Conservation (phyloP, 2,888 invertebrate species). For the Stomorhina lunata region DNA sequence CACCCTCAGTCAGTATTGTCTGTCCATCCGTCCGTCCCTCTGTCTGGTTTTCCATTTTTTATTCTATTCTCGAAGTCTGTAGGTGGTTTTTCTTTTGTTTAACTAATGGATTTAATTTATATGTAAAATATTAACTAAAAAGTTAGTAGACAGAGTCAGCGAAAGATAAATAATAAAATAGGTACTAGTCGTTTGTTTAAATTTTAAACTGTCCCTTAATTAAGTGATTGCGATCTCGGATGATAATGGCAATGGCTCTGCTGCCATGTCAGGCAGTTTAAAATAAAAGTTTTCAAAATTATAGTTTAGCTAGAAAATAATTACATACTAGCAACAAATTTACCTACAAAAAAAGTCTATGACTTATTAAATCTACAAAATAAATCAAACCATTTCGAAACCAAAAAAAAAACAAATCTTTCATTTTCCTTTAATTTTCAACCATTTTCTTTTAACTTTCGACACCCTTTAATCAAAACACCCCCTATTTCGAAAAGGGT, state of each 20-base stretch:
- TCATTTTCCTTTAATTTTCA: constrained; percentile 14
- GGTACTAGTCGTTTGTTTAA: constrained; percentile 34
- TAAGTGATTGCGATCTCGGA: constrained; percentile 26
- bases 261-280: too few relatives aligned
- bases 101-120: constrained; percentile 19
- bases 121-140: constrained; percentile 19
- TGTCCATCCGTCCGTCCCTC: neutral
- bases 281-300: too few relatives aligned
- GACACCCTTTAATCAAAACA: neutral
- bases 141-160: too few relatives aligned
- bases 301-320: too few relatives aligned
- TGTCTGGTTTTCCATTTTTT: neutral
- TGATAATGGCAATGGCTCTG: neutral
- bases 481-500: constrained; percentile 14
- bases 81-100: neutral
- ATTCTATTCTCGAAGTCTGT: constrained; percentile 7
- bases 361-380: too few relatives aligned
- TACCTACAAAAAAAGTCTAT: too few relatives aligned
- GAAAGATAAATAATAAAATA: neutral
- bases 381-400: too few relatives aligned
- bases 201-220: constrained; percentile 48
- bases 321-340: too few relatives aligned
- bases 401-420: too few relatives aligned
- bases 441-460: constrained; percentile 2
- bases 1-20: neutral